Conservation (phyloP, 2,888 invertebrate genomes). For the Hofmannophila pseudospretella region DNA sequence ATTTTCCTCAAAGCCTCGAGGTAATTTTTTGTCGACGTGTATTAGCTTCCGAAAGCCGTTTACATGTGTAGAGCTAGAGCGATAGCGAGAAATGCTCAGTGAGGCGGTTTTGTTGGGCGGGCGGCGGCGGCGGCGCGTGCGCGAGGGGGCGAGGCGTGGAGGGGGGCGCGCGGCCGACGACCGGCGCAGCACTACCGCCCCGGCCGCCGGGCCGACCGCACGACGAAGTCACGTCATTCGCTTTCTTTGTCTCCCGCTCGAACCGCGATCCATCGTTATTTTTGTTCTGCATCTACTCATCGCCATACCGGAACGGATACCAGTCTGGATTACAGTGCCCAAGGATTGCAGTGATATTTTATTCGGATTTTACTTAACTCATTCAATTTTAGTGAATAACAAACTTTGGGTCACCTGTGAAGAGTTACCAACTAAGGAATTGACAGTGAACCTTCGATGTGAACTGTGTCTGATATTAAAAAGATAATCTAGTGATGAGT, state of each 20-base stretch:
- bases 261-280: constrained; percentile 53
- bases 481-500: constrained; percentile 8
- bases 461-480: constrained; percentile 4
- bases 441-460: constrained; percentile 11
- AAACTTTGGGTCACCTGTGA: constrained; percentile 17
- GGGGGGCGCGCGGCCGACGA: constrained; percentile 16
- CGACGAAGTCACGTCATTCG: constrained; percentile 22
- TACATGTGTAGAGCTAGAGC: constrained; percentile 49
- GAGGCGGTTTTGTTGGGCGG: constrained; percentile 50
- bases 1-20: constrained; percentile 11
- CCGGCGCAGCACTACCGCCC: constrained; percentile 57
- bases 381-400: constrained; percentile 15
- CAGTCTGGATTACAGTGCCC: constrained; percentile 67
- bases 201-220: constrained; percentile 45
- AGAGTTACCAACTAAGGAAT: constrained; percentile 3
- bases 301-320: constrained; percentile 31
- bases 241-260: constrained; percentile 55
- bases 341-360: constrained; percentile 68
- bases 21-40: constrained; percentile 35
- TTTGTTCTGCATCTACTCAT: constrained; percentile 42
- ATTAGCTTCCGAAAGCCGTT: constrained; percentile 52
- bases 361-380: constrained; percentile 33
- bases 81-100: constrained; percentile 47
- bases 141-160: constrained; percentile 44
- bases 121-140: constrained; percentile 55